Base-by-base conservation (phyloP, 1,140 invertebrate genomes). In the Danaus plexippus region DNA sequence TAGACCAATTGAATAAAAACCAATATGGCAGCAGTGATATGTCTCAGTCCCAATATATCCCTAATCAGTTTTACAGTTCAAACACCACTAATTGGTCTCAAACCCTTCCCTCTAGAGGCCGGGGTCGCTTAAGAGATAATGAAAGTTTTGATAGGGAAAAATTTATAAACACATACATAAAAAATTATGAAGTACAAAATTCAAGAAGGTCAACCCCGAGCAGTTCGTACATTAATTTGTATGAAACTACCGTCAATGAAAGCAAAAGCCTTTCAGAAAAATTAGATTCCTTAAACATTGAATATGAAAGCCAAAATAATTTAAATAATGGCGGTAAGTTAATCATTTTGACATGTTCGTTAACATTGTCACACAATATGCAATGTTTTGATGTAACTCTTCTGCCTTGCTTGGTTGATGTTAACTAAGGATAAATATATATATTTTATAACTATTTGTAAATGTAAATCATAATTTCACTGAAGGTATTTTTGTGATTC, bases 101-200 rank as follows among this genome's bases (percentile, higher is more conserved):
- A 67, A 88, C 86, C 12, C 66, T 88, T 47, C 87, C 87, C 42
- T 80, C 80, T 22, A 72, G 87, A 62, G 87, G 86, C n/a, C 67
- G 87, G 50, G 87, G 86, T 9, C 72, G 84, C 15, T 68, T 87
- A 51, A 66, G 75, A 55, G 85, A 87, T 32, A 74, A 83, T 73
- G 85, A 87, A 51, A 64, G 71, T 15, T 81, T 87, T 77, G 85
- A 87, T 65, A 80, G 77, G 62, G 85, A 87, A 50, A 87, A 85
- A 58, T 86, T 82, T 67, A 69, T 86, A 47, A 83, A 70, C 61
- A 67, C 69, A 47, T 87, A 80, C 61, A 71, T 85, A 60, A 85
- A 77, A 60, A 87, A 62, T 61, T 79, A 84, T 82, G 81, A 88
- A 59, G 69, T 69, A 47, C 75, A 81, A 62, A 77, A 82, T 59